A percentile compares a stretch with the other conserved stretches of the same genome.
Conservation (phyloP, 2,888 invertebrate genomes). For the Alloscopus bannaensis region DNA sequence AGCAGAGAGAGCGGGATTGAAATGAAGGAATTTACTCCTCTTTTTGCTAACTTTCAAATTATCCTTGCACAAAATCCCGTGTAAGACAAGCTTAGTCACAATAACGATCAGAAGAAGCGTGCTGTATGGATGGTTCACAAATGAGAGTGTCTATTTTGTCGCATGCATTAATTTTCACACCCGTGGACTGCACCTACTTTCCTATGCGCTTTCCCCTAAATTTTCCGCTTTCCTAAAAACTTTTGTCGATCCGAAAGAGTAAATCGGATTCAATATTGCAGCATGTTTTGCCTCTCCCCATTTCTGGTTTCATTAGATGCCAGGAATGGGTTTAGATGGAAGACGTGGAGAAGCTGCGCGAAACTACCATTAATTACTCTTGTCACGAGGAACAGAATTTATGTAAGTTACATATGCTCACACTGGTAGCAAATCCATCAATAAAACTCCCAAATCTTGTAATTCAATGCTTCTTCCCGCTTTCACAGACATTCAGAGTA, state of each 20-base stretch:
- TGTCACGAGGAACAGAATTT: constrained; percentile 39
- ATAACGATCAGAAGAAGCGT: too few relatives aligned
- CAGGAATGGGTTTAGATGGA: too few relatives aligned
- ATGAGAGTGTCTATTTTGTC: too few relatives aligned
- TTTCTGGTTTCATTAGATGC: too few relatives aligned
- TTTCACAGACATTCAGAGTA: too few relatives aligned
- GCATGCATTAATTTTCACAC: too few relatives aligned
- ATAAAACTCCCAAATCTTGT: constrained; percentile 42
- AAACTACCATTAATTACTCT: constrained; percentile 55
- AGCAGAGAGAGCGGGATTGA: constrained; percentile 23
- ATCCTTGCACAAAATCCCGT: constrained; percentile 9
- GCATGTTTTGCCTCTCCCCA: background rate
- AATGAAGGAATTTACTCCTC: constrained; percentile 40
- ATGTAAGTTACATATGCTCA: constrained; percentile 21
- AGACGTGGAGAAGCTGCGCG: background rate
- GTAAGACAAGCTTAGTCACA: too few relatives aligned
- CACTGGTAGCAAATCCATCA: constrained; percentile 33
- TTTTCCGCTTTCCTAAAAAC: constrained; percentile 2
- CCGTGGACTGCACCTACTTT: background rate
- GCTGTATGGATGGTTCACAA: too few relatives aligned
- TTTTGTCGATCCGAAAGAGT: constrained; percentile 6
- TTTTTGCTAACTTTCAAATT: constrained; percentile 13
- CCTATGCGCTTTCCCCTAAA: background rate
- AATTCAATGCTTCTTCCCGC: too few relatives aligned
- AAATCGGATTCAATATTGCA: background rate